Base-by-base conservation (phyloP, 2,113 vertebrate genomes). In the Cranoglanis bouderius region DNA sequence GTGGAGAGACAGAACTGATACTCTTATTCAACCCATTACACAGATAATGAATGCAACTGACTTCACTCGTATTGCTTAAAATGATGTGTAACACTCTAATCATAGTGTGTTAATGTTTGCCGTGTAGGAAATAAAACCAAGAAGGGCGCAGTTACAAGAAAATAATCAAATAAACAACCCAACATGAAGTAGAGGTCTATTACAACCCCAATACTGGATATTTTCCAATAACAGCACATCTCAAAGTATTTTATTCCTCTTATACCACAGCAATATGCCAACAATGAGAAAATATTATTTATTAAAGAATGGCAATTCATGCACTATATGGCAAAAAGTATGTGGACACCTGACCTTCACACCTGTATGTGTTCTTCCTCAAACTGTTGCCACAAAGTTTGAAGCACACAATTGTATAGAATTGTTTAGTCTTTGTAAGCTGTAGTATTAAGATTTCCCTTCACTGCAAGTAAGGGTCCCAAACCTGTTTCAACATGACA, bases 1-100 rank as follows among this genome's bases (percentile, higher is more conserved):
- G 94, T 55, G 72, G 88, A 91, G 92, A 86, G 89, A 53, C 38
- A 80, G 19, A 43, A 77, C 16, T 75, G 46, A 18, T 75, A 26
- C 81, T 38, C 10, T 70, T 77, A 83, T 65, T 51, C 24, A 46
- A 38, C 29, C 7, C 80, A 46, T 57, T 82, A 88, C 35, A 72
- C 13, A 65, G 38, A 81, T 32, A 59, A 72, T 32, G 26, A 38
- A 51, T 65, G 19, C 12, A 55, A 40, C 0, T 84, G 14, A 61
- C 51, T 49, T 7, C 12, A 63, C 3, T 46, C 19, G 18, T 29
- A 86, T 21, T 38, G n/a, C 40, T 29, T 38, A n/a, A 14, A 26
- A 77, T 77, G 1, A 40, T 59, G 7, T n/a, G n/a, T n/a, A n/a
- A n/a, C n/a, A n/a, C n/a, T n/a, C n/a, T n/a, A n/a, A n/a, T n/a